phyloP scores from a whole-genome alignment of 2,113 vertebrate species.

The Crotalus viridis region DNA sequence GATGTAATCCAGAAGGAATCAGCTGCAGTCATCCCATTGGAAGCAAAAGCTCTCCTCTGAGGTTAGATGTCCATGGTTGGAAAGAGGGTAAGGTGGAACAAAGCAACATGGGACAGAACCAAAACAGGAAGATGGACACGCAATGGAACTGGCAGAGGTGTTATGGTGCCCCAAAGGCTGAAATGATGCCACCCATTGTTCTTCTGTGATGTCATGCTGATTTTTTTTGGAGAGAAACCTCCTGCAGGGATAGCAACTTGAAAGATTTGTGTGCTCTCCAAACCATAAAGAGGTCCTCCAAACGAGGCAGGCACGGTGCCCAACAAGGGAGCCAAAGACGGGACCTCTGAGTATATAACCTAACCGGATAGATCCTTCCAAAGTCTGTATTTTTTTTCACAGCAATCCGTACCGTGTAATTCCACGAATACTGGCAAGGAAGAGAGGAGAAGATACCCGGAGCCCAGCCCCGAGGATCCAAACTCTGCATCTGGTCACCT shows the following conservation, averaged over 20 bases:
- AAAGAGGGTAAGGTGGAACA: not conserved
- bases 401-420: not conserved
- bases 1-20: not conserved
- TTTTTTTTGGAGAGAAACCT: not conserved
- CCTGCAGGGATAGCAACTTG: not conserved
- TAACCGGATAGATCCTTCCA: not conserved
- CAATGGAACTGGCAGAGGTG: not conserved
- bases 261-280: conserved; percentile 5
- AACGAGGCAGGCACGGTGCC: not conserved
- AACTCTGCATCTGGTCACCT: not conserved
- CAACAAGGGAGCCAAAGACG: not conserved
- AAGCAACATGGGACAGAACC: not conserved
- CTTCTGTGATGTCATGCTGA: not conserved
- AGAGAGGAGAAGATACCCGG: not conserved
- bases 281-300: not conserved
- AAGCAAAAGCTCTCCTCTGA: not conserved
- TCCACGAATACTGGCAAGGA: not conserved
- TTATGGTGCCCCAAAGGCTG: too few species aligned
- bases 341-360: not conserved
- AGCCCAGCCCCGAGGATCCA: conserved; percentile 12
- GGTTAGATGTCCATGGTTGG: not conserved
- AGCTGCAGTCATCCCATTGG: not conserved
- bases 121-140: not conserved
- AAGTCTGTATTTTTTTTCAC: not conserved
- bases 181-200: not conserved